phyloP scores from a whole-genome alignment of 1,140 invertebrate genomes.

The Drosophila asahinai region DNA sequence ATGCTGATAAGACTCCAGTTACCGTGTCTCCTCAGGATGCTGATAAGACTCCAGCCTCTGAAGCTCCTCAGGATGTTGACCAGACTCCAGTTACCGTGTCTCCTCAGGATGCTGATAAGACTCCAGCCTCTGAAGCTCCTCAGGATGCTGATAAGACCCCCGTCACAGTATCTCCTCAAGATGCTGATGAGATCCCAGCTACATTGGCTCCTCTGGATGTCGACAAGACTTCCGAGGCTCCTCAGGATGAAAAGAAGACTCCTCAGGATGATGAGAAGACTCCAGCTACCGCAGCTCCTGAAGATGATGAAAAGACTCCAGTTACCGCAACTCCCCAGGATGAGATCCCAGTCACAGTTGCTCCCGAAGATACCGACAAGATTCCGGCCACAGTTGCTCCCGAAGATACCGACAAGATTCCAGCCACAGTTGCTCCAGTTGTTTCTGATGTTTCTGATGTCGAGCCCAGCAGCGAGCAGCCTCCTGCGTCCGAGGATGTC shows the following conservation, averaged over 20 bases:
- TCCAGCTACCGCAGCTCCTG: conserved; percentile 20
- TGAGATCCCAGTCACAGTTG: conserved; percentile 26
- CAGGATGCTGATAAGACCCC: conserved; percentile 36
- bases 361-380: conserved; percentile 40
- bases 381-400: conserved; percentile 38
- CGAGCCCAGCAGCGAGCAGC: conserved; percentile 50
- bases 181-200: conserved; percentile 26
- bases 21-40: conserved; percentile 5
- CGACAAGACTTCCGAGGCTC: conserved; percentile 35
- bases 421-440: conserved; percentile 50
- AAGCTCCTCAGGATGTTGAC: conserved; percentile 30
- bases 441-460: conserved; percentile 43
- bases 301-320: conserved; percentile 44
- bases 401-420: conserved; percentile 43
- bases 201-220: conserved; percentile 29
- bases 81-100: conserved; percentile 24
- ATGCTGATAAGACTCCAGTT: conserved; percentile 35
- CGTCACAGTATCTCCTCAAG: conserved; percentile 27
- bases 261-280: conserved; percentile 43
- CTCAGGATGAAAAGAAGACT: conserved; percentile 40
- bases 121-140: conserved; percentile 24
- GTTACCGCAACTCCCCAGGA: conserved; percentile 33
- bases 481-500: conserved; percentile 47
- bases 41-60: conserved; percentile 33
- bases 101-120: conserved; percentile 21